Evolutionary conservation across 2,797 vertebrate species (phyloP), one percentile per base, ranked within the genome.

Genomic region (Melopsittacus undulatus): DNA sequence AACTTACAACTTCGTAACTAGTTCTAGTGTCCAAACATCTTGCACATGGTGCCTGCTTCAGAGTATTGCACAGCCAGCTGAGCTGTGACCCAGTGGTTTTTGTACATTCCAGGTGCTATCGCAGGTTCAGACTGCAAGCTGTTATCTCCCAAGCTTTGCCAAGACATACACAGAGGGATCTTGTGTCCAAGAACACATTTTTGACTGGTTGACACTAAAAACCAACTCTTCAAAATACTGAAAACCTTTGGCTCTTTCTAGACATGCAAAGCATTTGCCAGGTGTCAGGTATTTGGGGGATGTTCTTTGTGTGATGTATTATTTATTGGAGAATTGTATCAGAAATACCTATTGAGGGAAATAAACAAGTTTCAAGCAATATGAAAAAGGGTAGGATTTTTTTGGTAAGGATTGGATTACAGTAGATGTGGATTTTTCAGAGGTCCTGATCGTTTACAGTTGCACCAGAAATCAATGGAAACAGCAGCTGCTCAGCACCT

Each of bases 291-390:
- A 13, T 80, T 94, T 90, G 91, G 83, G 91, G 43, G 24, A 69
- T 73, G n/a, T 13, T 83, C 61, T 81, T 78, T 73, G 4, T 73
- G 49, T 73, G 74, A 93, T 91, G 89, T 63, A 82, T 94, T 90
- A 90, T 89, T 95, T 96, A 88, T 73, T 87, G 38, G 32, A 84
- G 43, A 93, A 90, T 79, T 91, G 38, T 66, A 76, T 87, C 3
- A 4, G 56, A 76, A 90, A 74, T 63, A 73, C 10, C 38, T 73
- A 32, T 62, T 86, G 74, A 76, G 38, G 34, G 67, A 88, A 82
- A 86, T 86, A 89, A 86, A 75, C 69, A 78, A 66, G 27, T 90
- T 79, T 64, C 15, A 74, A 74, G n/a, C 59, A 87, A 69, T 51
- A 56, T 48, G 40, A 59, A 80, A 93, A 86, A 82, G 4, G 5